Evolutionary conservation across 2,113 vertebrate genomes (phyloP).

Genomic region (Erythrocercus mccallii): DNA sequence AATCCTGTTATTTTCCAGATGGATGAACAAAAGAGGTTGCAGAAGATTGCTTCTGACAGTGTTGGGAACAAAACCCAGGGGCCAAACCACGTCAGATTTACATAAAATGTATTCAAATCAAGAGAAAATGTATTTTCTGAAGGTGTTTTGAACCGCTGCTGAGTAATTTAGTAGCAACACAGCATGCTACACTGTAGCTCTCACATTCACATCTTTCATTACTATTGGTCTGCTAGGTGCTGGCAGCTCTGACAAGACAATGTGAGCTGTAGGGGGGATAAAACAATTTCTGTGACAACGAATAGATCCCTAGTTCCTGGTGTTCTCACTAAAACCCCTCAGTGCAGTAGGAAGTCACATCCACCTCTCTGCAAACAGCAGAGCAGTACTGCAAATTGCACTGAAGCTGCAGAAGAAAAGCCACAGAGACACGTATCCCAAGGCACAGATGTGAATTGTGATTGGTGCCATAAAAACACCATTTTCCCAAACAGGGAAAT

Average conservation of each 20-base stretch:
- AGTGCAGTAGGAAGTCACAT: neutral
- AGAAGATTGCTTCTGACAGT: constrained; percentile 47
- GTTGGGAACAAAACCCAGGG: constrained; percentile 41
- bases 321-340: neutral
- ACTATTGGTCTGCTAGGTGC: neutral
- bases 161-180: constrained; percentile 36
- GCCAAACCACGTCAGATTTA: constrained; percentile 43
- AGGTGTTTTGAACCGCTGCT: constrained; percentile 31
- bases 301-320: neutral
- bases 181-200: neutral
- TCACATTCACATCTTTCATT: neutral
- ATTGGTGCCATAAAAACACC: neutral
- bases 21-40: constrained; percentile 47
- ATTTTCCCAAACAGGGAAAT: neutral
- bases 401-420: neutral
- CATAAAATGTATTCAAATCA: constrained; percentile 52
- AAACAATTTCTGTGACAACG: neutral
- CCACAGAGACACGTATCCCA: neutral
- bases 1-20: constrained; percentile 60
- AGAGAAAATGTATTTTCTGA: constrained; percentile 45
- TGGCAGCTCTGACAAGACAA: constrained; percentile 15
- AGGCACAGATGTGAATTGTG: neutral
- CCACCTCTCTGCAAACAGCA: neutral
- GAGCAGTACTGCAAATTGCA: neutral
- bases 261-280: neutral